A percentile compares a stretch with the other conserved stretches of the same genome.
phyloP scores from a whole-genome alignment of 2,113 vertebrate species.

The Sclerurus mexicanus region DNA sequence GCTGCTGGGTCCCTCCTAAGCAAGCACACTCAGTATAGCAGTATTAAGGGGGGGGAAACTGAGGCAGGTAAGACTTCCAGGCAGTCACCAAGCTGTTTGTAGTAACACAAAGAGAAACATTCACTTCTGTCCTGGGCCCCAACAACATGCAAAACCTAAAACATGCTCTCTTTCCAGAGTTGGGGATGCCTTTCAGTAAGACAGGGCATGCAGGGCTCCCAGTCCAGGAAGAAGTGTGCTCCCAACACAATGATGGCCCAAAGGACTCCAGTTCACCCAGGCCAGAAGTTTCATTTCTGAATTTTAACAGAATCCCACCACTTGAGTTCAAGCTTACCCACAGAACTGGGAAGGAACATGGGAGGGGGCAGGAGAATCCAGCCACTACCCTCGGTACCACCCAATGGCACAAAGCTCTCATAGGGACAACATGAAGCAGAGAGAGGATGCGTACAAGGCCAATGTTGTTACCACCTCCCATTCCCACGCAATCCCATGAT shows the following conservation, averaged over 20 bases:
- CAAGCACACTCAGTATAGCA: neutral
- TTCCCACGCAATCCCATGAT: neutral
- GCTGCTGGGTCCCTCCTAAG: neutral
- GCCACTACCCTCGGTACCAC: neutral
- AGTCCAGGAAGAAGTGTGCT: neutral
- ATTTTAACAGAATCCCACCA: neutral
- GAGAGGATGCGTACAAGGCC: neutral
- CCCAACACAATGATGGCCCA: neutral
- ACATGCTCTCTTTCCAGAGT: neutral
- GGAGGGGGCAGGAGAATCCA: neutral
- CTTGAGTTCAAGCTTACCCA: neutral
- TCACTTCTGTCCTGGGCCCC: neutral
- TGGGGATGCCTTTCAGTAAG: neutral
- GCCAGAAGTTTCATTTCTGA: neutral
- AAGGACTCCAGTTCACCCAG: accelerated
- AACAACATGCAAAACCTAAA: neutral
- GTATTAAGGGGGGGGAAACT: neutral
- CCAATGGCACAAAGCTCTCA: neutral
- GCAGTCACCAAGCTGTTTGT: neutral
- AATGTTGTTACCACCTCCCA: accelerated
- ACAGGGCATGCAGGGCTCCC: neutral
- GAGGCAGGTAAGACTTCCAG: neutral
- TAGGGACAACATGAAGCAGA: neutral
- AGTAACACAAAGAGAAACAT: neutral
- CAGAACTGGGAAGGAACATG: neutral